Percentiles rank a stretch among this genome's conserved stretches.
Evolutionary conservation across 2,888 invertebrate species (phyloP).

Genomic region (Agonopterix alstromeriana): DNA sequence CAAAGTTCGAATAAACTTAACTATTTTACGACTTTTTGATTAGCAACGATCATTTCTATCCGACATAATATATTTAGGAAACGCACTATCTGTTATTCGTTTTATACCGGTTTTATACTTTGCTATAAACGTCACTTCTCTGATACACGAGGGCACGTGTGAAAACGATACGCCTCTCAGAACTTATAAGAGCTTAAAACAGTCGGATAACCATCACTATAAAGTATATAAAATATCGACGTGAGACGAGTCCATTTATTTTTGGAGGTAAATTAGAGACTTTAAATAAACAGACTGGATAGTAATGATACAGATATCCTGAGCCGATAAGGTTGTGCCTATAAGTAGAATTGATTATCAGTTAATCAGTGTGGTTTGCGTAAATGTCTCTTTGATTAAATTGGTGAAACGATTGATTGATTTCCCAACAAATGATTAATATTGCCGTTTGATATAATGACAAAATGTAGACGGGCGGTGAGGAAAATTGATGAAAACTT

Average conservation of each 20-base stretch:
- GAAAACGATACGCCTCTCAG: not conserved
- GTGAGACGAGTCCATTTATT: conserved; percentile 36
- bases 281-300: conserved; percentile 17
- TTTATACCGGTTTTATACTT: no score
- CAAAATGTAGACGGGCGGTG: not conserved
- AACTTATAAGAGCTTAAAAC: not conserved
- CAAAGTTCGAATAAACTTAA: no score
- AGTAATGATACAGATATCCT: conserved; percentile 1
- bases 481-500: no score
- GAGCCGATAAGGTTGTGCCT: not conserved
- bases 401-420: not conserved
- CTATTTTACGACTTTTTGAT: no score
- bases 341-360: not conserved
- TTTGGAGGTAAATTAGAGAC: conserved; percentile 34
- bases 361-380: not conserved
- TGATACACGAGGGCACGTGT: not conserved
- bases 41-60: no score
- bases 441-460: no score
- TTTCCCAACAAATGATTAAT: not conserved
- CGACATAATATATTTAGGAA: no score
- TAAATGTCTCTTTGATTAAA: not conserved
- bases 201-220: conserved; percentile 31
- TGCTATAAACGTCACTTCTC: not conserved
- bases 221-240: conserved; percentile 60
- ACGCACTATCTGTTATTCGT: no score